Evolutionary conservation across 1,140 invertebrate species (phyloP).

Genomic region (Halesus radiatus): DNA sequence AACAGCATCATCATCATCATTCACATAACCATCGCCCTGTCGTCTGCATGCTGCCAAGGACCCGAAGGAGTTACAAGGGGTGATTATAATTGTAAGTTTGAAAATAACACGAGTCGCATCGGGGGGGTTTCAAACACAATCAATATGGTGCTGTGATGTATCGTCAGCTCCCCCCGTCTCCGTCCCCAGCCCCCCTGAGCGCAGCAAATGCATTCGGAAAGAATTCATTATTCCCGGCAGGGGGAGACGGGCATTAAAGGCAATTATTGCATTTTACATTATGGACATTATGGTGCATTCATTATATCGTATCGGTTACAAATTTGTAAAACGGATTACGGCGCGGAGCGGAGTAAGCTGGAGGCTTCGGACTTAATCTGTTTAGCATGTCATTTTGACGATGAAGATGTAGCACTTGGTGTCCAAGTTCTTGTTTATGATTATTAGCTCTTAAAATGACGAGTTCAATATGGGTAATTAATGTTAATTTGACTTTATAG

Average conservation of each 20-base stretch:
- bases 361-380: too few relatives aligned
- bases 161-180: constrained; percentile 36
- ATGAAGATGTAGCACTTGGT: too few relatives aligned
- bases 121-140: constrained; percentile 47
- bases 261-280: constrained; percentile 43
- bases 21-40: constrained; percentile 28
- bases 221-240: constrained; percentile 43
- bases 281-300: constrained; percentile 21
- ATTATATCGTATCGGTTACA: constrained; percentile 31
- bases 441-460: too few relatives aligned
- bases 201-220: constrained; percentile 44
- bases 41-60: constrained; percentile 32
- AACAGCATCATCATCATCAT: constrained; percentile 4
- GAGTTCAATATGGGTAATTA: too few relatives aligned
- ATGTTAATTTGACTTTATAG: too few relatives aligned
- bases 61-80: constrained; percentile 47
- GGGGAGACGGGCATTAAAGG: constrained; percentile 36
- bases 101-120: constrained; percentile 42
- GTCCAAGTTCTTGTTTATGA: too few relatives aligned
- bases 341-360: too few relatives aligned
- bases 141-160: constrained; percentile 53
- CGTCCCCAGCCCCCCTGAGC: neutral
- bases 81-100: constrained; percentile 43
- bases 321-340: neutral
- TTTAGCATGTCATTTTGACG: too few relatives aligned